A percentile compares a stretch with the other conserved stretches of the same genome.
Conservation (phyloP, 2,113 vertebrate species). For the Taxidea taxus region DNA sequence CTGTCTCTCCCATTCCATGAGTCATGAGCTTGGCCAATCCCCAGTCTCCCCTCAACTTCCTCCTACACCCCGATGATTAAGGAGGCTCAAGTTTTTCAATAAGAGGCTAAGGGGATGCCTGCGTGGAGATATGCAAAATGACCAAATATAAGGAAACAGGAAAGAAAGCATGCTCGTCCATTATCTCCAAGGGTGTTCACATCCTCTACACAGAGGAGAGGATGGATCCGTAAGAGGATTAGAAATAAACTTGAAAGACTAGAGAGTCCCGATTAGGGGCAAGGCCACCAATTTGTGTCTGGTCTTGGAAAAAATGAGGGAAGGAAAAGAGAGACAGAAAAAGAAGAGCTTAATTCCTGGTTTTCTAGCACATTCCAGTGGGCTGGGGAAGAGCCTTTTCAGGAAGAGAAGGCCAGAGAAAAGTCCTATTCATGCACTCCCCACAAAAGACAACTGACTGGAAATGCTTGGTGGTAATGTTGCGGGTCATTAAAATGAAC, state of each 20-base stretch:
- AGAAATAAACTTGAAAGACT: neutral
- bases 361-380: neutral
- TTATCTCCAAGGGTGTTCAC: neutral
- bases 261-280: neutral
- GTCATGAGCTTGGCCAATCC: neutral
- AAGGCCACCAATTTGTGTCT: neutral
- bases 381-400: conserved; percentile 7
- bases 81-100: neutral
- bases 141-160: neutral
- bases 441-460: conserved; percentile 62
- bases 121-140: neutral
- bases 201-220: neutral
- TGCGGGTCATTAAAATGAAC: conserved; percentile 47
- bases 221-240: neutral
- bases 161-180: neutral
- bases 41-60: neutral
- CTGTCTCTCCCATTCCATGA: neutral
- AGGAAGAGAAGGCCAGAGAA: conserved; percentile 28
- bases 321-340: neutral
- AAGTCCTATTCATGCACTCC: conserved; percentile 35
- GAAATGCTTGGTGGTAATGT: conserved; percentile 30
- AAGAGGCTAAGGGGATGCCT: neutral
- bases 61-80: too few relatives aligned
- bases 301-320: neutral
- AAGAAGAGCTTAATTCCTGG: neutral